Conservation (phyloP, 2,113 vertebrate genomes). For the Trachemys scripta region DNA sequence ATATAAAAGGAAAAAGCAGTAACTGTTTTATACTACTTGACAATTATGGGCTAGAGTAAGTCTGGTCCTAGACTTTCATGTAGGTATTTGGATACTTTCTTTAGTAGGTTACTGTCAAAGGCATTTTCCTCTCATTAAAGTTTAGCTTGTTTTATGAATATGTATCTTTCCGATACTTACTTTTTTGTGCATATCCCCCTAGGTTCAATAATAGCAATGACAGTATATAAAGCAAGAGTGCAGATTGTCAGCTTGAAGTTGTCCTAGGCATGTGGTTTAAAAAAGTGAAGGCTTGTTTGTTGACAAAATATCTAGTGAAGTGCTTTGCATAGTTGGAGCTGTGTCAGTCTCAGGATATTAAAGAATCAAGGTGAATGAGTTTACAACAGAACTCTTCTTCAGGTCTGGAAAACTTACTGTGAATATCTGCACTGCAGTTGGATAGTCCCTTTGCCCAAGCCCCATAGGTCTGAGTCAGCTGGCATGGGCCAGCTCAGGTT, state of each 20-base stretch:
- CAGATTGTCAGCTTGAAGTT: background rate
- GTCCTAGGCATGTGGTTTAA: background rate
- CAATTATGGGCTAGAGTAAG: background rate
- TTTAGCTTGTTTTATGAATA: background rate
- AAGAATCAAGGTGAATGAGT: background rate
- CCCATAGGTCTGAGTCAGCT: background rate
- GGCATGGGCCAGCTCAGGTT: background rate
- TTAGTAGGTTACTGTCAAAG: background rate
- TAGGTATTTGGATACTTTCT: background rate
- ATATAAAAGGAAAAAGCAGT: background rate
- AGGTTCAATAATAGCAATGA: background rate
- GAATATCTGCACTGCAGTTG: background rate
- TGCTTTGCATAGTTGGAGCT: background rate
- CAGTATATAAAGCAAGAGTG: background rate
- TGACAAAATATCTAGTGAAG: conserved; percentile 6
- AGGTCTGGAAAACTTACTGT: background rate
- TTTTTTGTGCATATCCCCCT: background rate
- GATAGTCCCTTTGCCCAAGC: background rate
- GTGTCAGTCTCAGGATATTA: background rate
- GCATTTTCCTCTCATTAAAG: background rate
- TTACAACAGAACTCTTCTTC: background rate
- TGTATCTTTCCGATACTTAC: background rate
- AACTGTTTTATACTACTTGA: background rate
- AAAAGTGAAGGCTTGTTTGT: background rate
- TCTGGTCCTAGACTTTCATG: background rate